Evolutionary conservation across 2,888 invertebrate species (phyloP).

Genomic region (Xiphydria camelus): DNA sequence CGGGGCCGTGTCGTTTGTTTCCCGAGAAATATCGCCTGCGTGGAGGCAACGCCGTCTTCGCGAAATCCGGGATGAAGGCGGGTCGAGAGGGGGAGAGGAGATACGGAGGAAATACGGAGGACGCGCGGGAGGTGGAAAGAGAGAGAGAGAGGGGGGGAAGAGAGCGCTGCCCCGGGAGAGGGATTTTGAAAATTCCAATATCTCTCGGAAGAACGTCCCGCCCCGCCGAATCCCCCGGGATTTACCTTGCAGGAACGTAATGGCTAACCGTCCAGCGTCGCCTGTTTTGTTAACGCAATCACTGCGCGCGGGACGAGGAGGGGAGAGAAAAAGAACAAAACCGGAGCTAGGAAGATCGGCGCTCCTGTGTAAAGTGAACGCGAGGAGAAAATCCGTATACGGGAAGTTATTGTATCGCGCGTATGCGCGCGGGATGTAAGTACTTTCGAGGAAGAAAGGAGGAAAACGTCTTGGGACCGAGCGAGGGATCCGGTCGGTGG

Average conservation of each 20-base stretch:
- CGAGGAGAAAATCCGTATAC: no score
- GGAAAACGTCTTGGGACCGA: no score
- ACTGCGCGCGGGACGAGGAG: background rate
- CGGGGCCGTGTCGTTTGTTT: no score
- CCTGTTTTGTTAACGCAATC: conserved; percentile 41
- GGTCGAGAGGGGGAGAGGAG: no score
- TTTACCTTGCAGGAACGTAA: conserved; percentile 26
- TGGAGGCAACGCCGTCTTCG: no score
- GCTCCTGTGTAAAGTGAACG: no score
- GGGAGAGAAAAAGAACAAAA: background rate
- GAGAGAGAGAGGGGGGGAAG: conserved; percentile 20
- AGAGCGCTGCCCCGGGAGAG: conserved; percentile 1
- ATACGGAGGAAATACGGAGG: conserved; percentile 14
- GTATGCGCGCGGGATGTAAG: no score
- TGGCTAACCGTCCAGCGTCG: conserved; percentile 16
- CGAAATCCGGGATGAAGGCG: no score
- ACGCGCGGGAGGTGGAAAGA: conserved; percentile 13
- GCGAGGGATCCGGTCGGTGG: no score
- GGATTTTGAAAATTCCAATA: conserved; percentile 45
- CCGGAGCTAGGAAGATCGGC: background rate
- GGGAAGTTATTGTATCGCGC: no score
- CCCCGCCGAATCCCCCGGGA: conserved; percentile 27
- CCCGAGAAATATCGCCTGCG: no score
- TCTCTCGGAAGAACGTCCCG: conserved; percentile 23
- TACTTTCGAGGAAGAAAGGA: no score